Evolutionary conservation across 64 coral and sea anemone species (phyloP).

Genomic region (Stichodactyla mertensii): DNA sequence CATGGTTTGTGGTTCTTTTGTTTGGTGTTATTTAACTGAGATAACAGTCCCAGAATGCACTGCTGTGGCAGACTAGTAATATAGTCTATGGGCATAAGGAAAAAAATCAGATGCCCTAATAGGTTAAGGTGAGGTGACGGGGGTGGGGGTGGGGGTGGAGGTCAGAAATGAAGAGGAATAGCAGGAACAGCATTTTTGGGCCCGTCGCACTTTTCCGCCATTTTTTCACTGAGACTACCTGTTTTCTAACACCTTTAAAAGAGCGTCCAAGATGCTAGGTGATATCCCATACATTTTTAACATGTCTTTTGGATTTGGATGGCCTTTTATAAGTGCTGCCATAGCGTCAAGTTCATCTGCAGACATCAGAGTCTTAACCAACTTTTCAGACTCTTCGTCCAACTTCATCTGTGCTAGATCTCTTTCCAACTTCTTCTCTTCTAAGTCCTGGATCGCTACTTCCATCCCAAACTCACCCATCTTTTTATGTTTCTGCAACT

Average conservation of each 20-base stretch:
- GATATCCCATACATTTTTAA: conserved; percentile 21
- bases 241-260: conserved; percentile 41
- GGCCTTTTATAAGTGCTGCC: conserved; percentile 27
- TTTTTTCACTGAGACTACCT: background rate
- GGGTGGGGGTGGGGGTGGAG: too few relatives aligned
- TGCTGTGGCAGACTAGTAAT: too few relatives aligned
- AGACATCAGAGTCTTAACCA: conserved; percentile 46
- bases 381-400: conserved; percentile 41
- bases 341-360: conserved; percentile 51
- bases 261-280: conserved; percentile 30
- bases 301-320: conserved; percentile 36
- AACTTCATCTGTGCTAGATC: conserved; percentile 39
- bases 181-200: too few relatives aligned
- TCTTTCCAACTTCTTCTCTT: conserved; percentile 63
- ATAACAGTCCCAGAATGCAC: too few relatives aligned
- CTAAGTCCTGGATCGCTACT: conserved; percentile 51
- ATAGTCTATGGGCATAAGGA: too few relatives aligned
- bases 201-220: too few relatives aligned
- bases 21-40: too few relatives aligned
- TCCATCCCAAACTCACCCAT: conserved; percentile 29
- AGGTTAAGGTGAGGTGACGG: too few relatives aligned
- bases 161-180: too few relatives aligned
- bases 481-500: conserved; percentile 26
- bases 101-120: too few relatives aligned
- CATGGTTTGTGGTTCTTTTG: too few relatives aligned